Conservation (phyloP, 2,888 invertebrate genomes). For the Lomographa bimaculata region DNA sequence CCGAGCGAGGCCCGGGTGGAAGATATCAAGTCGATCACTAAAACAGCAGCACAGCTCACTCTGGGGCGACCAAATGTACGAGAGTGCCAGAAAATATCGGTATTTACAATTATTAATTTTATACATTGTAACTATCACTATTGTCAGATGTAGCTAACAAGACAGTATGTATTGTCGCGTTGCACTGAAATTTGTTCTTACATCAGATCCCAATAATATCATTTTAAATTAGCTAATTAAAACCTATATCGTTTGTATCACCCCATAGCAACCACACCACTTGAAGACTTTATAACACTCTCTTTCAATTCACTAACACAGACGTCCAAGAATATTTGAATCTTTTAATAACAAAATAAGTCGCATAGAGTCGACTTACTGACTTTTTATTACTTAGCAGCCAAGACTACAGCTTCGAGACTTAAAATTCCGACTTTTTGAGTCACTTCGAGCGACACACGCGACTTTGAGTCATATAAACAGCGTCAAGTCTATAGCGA, state of each 20-base stretch:
- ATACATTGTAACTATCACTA: background rate
- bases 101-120: constrained; percentile 10
- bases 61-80: constrained; percentile 1
- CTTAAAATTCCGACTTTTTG: too few species aligned
- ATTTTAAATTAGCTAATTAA: constrained; percentile 7
- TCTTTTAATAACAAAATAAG: too few species aligned
- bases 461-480: too few species aligned
- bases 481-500: background rate
- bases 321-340: too few species aligned
- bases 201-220: constrained; percentile 17
- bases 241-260: background rate
- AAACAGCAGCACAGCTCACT: constrained; percentile 7
- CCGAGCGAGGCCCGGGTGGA: constrained; percentile 12
- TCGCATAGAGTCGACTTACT: too few species aligned
- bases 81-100: too few species aligned
- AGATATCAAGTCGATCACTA: constrained; percentile 18
- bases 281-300: constrained; percentile 1
- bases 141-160: too few species aligned
- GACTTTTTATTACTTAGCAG: too few species aligned
- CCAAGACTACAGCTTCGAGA: too few species aligned
- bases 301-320: background rate
- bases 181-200: constrained; percentile 1
- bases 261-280: constrained; percentile 11
- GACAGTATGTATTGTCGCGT: too few species aligned
- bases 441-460: too few species aligned